Percentiles rank a stretch among this genome's conserved stretches.
phyloP scores from a whole-genome alignment of 2,797 vertebrate species.

The Menidia menidia region DNA sequence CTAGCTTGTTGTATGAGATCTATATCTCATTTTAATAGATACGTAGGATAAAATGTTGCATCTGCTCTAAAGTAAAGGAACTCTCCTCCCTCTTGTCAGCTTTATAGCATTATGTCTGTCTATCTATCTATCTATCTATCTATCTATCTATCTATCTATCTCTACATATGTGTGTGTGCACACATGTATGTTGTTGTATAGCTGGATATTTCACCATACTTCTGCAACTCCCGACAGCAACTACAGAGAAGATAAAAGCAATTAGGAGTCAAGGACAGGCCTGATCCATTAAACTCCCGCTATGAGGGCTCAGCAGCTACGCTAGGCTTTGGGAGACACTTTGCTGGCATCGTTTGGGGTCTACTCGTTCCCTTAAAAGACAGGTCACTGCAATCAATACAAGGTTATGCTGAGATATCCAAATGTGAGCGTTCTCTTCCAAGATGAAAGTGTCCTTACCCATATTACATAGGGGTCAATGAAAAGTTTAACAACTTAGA shows the following conservation, averaged over 20 bases:
- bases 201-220: neutral
- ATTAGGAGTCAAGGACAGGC: neutral
- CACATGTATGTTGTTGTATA: no score
- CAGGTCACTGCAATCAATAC: neutral
- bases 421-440: no score
- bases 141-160: no score
- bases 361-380: neutral
- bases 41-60: constrained; percentile 12
- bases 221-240: constrained; percentile 5
- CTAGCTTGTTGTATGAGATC: constrained; percentile 34
- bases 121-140: no score
- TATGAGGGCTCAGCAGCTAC: neutral
- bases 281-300: neutral
- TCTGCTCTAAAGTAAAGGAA: constrained; percentile 5
- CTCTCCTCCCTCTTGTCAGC: constrained; percentile 2
- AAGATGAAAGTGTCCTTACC: neutral
- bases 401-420: neutral
- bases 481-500: neutral
- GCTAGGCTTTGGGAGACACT: neutral
- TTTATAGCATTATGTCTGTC: neutral
- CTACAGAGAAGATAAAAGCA: neutral
- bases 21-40: constrained; percentile 45
- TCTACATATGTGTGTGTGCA: no score
- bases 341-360: neutral
- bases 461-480: neutral